phyloP scores from a whole-genome alignment of 2,888 invertebrate species.

The Acrocyrtus sp. region DNA sequence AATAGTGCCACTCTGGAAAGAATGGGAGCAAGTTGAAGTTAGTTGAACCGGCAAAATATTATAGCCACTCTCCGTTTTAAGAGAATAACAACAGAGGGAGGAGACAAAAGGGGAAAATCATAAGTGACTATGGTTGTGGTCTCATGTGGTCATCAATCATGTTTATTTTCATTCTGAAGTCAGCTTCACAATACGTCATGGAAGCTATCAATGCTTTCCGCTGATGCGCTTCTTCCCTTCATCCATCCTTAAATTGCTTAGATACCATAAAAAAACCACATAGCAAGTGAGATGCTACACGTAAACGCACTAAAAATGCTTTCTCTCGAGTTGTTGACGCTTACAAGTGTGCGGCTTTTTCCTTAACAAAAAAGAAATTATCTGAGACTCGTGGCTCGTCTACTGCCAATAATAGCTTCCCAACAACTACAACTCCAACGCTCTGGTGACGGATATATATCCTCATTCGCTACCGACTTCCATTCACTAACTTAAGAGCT shows the following conservation, averaged over 20 bases:
- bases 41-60: conserved; percentile 41
- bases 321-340: neutral
- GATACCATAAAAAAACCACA: neutral
- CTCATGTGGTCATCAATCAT: conserved; percentile 52
- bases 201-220: conserved; percentile 40
- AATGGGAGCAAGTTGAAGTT: conserved; percentile 9
- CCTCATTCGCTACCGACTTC: no score
- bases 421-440: no score
- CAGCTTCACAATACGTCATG: conserved; percentile 46
- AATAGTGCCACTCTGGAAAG: no score
- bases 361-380: no score
- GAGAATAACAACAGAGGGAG: conserved; percentile 9
- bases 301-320: conserved; percentile 19
- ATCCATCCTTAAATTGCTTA: neutral
- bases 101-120: conserved; percentile 31
- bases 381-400: no score
- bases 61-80: neutral
- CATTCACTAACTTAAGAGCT: no score
- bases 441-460: no score
- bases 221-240: neutral
- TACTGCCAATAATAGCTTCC: no score
- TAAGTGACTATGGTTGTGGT: conserved; percentile 40
- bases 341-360: neutral
- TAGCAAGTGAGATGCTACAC: conserved; percentile 30
- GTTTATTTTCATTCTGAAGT: conserved; percentile 49